Evolutionary conservation across 2,113 vertebrate genomes (phyloP).

Genomic region (Lutjanus erythropterus): DNA sequence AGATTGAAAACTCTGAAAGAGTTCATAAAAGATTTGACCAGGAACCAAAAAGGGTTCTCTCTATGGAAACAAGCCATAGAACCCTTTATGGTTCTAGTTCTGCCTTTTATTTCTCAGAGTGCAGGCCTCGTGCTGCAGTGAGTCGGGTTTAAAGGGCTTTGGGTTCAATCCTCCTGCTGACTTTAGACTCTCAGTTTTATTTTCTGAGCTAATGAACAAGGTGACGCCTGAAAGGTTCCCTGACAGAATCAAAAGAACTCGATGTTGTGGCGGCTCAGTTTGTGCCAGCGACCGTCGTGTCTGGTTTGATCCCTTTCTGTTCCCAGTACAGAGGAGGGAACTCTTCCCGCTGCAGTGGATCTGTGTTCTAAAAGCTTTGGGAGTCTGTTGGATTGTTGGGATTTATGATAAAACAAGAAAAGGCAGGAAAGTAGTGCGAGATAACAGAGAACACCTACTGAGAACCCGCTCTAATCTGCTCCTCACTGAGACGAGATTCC

Average conservation of each 20-base stretch:
- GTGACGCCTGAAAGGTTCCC: background rate
- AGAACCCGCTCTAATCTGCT: conserved; percentile 26
- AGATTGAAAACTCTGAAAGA: too few relatives aligned
- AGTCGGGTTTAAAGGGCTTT: background rate
- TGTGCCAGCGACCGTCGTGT: background rate
- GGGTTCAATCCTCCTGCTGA: background rate
- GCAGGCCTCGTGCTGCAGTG: background rate
- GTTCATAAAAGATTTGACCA: too few relatives aligned
- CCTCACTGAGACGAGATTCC: background rate
- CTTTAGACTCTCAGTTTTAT: background rate
- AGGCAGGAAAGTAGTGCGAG: conserved; percentile 11
- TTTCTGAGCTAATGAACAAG: conserved; percentile 35
- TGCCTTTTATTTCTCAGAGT: too few relatives aligned
- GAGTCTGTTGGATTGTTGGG: background rate
- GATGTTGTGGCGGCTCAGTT: background rate
- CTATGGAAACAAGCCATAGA: too few relatives aligned
- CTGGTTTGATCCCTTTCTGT: conserved; percentile 27
- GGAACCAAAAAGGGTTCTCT: too few relatives aligned
- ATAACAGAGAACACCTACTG: conserved; percentile 44
- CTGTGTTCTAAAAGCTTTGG: background rate
- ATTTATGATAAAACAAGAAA: conserved; percentile 31
- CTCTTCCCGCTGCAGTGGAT: background rate
- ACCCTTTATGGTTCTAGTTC: too few relatives aligned
- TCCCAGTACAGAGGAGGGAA: background rate
- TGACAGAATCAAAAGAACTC: background rate